These are phyloP conservation scores for Corythaixoides concolor DNA, from an alignment of 2,113 vertebrate genomes.

Conservation along the genomic window DNA sequence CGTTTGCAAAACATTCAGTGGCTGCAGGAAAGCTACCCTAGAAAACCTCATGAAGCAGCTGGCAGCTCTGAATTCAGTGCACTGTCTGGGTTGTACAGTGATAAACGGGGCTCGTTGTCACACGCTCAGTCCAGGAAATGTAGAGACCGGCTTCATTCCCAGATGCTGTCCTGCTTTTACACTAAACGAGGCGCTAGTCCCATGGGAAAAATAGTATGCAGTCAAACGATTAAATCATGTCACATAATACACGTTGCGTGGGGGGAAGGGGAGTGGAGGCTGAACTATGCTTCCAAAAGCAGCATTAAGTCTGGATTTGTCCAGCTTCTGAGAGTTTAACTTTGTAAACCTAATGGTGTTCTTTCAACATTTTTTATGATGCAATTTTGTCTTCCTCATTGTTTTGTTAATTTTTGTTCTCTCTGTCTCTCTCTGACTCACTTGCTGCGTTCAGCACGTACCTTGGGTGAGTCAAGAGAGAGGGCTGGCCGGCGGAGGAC, in stretches of 20 bases:
- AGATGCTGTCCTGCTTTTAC: neutral
- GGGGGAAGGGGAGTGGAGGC: neutral
- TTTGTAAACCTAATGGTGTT: neutral
- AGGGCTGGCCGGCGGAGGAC: neutral
- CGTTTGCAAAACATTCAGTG: neutral
- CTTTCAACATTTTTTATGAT: neutral
- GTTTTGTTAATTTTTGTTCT: neutral
- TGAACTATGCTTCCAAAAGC: neutral
- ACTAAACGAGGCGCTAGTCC: neutral
- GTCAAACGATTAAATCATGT: slow-evolving; percentile 20
- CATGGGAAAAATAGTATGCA: slow-evolving; percentile 30
- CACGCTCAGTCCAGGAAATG: neutral
- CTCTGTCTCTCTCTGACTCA: neutral
- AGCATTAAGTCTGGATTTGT: neutral
- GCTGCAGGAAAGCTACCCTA: neutral
- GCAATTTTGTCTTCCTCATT: neutral
- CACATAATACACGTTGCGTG: neutral
- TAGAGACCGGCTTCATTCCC: slow-evolving; percentile 3
- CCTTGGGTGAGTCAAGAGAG: slow-evolving; percentile 18
- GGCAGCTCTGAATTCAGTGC: neutral
- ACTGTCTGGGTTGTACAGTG: neutral
- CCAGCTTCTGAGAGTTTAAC: neutral
- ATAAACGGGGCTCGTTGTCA: neutral
- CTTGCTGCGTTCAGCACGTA: neutral
- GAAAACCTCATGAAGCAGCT: neutral